Evolutionary conservation across 2,113 vertebrate species (phyloP).

Genomic region (Scopus umbretta): DNA sequence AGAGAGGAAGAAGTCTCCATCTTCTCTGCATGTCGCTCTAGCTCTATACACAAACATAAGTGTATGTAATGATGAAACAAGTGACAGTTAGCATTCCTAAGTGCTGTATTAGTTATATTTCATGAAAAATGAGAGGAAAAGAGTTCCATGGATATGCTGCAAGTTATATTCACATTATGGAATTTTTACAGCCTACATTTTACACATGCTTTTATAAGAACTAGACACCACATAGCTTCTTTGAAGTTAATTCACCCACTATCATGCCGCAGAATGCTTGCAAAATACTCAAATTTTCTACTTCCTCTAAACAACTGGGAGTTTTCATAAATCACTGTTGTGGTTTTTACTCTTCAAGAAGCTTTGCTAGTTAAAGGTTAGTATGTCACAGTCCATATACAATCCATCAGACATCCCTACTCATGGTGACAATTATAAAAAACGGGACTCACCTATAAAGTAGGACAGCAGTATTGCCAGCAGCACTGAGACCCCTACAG

Average conservation of each 20-base stretch:
- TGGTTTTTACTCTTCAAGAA: neutral
- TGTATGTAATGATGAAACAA: neutral
- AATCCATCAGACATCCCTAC: neutral
- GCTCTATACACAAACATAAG: neutral
- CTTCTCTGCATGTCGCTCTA: neutral
- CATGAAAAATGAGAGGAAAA: neutral
- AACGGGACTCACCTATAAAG: conserved; percentile 86
- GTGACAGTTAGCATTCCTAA: neutral
- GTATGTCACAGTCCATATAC: neutral
- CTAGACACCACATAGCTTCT: neutral
- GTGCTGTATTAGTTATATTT: neutral
- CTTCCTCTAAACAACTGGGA: neutral
- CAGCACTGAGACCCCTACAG: conserved; percentile 90
- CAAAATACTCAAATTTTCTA: neutral
- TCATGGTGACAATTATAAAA: neutral
- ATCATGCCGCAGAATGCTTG: neutral
- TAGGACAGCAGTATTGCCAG: conserved; percentile 93
- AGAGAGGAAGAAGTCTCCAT: neutral
- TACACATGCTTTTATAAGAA: neutral
- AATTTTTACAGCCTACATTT: neutral
- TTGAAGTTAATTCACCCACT: neutral
- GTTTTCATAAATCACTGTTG: neutral
- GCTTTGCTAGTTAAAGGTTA: neutral
- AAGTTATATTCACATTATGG: neutral
- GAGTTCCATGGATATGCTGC: neutral